Evolutionary conservation across 92 coral and sea anemone species (phyloP), one percentile per base, ranked within the genome.

Genomic region (Porites cylindrica): DNA sequence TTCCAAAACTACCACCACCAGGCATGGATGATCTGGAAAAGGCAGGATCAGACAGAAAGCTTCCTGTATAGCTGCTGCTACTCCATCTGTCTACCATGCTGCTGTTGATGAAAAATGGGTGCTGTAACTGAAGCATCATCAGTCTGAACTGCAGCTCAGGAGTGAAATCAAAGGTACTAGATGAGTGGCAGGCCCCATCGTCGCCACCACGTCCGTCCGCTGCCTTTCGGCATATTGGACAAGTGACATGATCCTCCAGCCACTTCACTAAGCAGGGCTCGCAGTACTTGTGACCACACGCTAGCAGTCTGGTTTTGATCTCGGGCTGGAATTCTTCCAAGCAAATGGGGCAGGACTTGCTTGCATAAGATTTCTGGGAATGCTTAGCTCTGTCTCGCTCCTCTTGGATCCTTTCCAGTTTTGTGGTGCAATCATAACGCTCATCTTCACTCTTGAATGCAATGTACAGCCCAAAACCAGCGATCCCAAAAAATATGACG

Each of bases 251-350:
- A 18, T 82, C 88, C 70, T 94, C 94, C 17, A 95, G 87, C 98
- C 98, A 95, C 81, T 87, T 88, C 6, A 78, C 81, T 74, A 95
- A 85, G 70, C 98, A 95, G 8, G 95, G 95, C 54, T 95, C 98
- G 77, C 98, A 95, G 86, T 95, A 95, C 78, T 95, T 95, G 54
- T 94, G 98, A 26, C 98, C 98, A 90, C 98, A 95, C 29, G 91
- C 91, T 6, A 95, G 80, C 43, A 82, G 86, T 60, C 88, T 83
- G 5, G 91, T 86, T 69, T 76, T 86, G 53, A 86, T 83, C 70
- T 88, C 88, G 18, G 97, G 92, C 3, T 88, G 82, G 75, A 95
- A 95, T 19, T 90, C 92, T 68, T 95, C 98, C 68, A 95, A 94
- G 82, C 98, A 95, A 50, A 95, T 90, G 14, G 98, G 98, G 52